These are phyloP conservation scores for Riptortus pedestris DNA, from an alignment of 1,140 invertebrate genomes.

Conservation along the genomic window DNA sequence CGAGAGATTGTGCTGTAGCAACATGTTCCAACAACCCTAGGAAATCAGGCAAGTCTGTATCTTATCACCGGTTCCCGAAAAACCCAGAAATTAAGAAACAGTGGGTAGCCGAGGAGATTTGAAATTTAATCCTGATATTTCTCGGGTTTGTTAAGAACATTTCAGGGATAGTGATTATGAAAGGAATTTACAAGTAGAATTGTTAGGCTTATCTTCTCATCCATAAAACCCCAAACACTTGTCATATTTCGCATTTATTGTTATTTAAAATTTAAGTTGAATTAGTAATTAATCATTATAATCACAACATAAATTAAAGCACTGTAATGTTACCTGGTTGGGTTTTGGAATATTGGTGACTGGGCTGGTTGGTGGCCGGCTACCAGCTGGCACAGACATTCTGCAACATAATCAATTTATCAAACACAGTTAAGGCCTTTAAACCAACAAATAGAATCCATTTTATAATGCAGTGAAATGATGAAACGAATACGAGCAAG, in stretches of 20 bases:
- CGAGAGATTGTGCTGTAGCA: too few species aligned
- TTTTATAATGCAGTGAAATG: too few species aligned
- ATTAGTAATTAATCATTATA: neutral
- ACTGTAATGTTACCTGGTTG: slow-evolving; percentile 13
- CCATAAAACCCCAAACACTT: neutral
- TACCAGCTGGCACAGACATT: slow-evolving; percentile 20
- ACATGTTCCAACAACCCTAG: too few species aligned
- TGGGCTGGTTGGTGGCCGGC: slow-evolving; percentile 1
- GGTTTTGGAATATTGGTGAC: slow-evolving; percentile 9
- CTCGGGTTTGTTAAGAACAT: too few species aligned
- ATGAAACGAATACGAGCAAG: neutral
- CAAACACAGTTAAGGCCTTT: too few species aligned
- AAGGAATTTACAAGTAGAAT: neutral
- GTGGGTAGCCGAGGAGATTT: too few species aligned
- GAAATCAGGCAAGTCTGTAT: too few species aligned
- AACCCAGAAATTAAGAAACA: too few species aligned
- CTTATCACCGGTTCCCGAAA: too few species aligned
- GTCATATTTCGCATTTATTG: neutral
- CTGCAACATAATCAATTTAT: neutral
- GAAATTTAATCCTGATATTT: too few species aligned
- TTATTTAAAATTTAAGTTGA: neutral
- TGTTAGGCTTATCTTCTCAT: neutral
- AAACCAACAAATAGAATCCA: too few species aligned
- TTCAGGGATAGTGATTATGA: too few species aligned
- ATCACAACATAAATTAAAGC: neutral